Evolutionary conservation across 2,797 vertebrate species (phyloP).

Genomic region (Naso thynnoides): DNA sequence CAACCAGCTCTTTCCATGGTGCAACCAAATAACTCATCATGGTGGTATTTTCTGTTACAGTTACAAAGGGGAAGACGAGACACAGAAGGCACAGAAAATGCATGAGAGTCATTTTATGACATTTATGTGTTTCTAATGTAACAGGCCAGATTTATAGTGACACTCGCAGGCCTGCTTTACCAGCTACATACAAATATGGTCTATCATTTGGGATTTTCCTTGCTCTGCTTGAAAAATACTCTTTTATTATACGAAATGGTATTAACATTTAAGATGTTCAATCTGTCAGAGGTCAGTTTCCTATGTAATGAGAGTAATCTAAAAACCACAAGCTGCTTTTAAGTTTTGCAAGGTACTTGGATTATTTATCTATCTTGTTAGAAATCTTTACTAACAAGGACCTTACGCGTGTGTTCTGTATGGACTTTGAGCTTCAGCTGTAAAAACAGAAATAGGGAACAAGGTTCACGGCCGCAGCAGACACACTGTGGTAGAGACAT

Average conservation of each 20-base stretch:
- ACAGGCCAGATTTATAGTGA: neutral
- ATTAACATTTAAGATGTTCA: slow-evolving; percentile 31
- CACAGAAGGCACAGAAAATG: neutral
- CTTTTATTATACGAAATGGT: slow-evolving; percentile 16
- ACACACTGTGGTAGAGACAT: slow-evolving; percentile 16
- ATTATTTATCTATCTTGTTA: no score
- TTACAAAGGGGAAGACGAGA: neutral
- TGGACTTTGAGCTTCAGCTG: slow-evolving; percentile 38
- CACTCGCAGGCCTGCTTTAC: no score
- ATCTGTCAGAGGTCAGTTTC: slow-evolving; percentile 22
- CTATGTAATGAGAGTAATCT: slow-evolving; percentile 11
- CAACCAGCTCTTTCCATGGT: slow-evolving; percentile 43
- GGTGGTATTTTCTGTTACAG: slow-evolving; percentile 42
- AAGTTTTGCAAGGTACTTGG: neutral
- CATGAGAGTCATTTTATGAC: neutral
- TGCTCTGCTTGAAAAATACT: neutral
- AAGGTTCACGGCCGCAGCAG: slow-evolving; percentile 6
- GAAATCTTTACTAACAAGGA: neutral
- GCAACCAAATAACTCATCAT: slow-evolving; percentile 41
- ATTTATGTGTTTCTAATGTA: neutral
- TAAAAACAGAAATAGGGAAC: slow-evolving; percentile 30
- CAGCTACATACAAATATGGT: no score
- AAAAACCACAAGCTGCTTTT: slow-evolving; percentile 13
- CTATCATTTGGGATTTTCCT: no score
- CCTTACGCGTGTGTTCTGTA: neutral